phyloP scores from a whole-genome alignment of 92 coral and sea anemone species.

The Siderastrea siderea region DNA sequence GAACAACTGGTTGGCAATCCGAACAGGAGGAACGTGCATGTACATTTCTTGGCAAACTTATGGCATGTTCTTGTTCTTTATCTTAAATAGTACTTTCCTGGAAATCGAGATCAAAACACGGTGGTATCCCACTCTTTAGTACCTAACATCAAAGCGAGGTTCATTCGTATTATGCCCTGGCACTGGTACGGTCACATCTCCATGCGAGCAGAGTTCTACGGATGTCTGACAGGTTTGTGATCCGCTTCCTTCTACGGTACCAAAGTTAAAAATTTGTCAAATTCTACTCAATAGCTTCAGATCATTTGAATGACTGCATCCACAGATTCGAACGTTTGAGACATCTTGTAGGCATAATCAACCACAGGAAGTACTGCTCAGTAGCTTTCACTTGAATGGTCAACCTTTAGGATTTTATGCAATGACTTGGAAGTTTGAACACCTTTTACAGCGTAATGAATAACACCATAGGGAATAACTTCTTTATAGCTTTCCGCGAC shows the following conservation, averaged over 20 bases:
- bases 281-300: no score
- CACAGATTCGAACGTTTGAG: no score
- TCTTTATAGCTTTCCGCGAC: no score
- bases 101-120: slow-evolving; percentile 76
- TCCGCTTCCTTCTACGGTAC: no score
- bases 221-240: slow-evolving; percentile 80
- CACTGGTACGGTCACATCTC: slow-evolving; percentile 71
- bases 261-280: no score
- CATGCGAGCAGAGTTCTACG: slow-evolving; percentile 90
- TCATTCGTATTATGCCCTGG: slow-evolving; percentile 77
- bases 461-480: accelerated
- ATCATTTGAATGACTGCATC: no score
- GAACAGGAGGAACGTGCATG: not conserved
- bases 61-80: not conserved
- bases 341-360: no score
- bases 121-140: slow-evolving; percentile 60
- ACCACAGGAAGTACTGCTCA: no score
- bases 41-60: not conserved
- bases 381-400: no score
- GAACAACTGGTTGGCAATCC: not conserved
- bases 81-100: slow-evolving; percentile 72
- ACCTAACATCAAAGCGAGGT: slow-evolving; percentile 81
- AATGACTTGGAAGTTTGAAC: no score
- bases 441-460: no score
- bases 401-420: no score